Evolutionary conservation across 2,797 vertebrate genomes (phyloP).

Genomic region (Oreortyx pictus): DNA sequence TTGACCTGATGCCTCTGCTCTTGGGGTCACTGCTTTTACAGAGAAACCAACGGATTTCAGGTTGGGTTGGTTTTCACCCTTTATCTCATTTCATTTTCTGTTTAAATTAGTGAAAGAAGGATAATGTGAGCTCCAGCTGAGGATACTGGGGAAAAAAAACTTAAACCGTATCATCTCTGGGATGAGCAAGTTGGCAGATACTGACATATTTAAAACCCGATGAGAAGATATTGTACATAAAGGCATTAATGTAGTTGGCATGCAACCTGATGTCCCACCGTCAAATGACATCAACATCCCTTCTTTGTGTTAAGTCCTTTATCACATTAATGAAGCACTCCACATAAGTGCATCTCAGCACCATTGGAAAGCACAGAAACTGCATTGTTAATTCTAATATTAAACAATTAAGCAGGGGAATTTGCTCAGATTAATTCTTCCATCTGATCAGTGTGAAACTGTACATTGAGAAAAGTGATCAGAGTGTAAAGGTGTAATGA

Average conservation of each 20-base stretch:
- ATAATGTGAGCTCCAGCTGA: not conserved
- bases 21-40: not conserved
- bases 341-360: not conserved
- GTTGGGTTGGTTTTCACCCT: not conserved
- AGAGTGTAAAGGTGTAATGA: not conserved
- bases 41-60: not conserved
- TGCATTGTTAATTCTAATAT: not conserved
- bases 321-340: accelerated
- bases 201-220: not conserved
- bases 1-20: not conserved
- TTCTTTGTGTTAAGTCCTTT: not conserved
- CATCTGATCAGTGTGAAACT: not conserved
- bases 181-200: not conserved
- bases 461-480: not conserved
- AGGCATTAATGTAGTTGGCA: not conserved
- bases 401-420: not conserved
- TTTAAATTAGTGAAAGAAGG: not conserved
- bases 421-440: not conserved
- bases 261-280: not conserved
- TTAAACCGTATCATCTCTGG: not conserved
- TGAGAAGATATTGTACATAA: not conserved
- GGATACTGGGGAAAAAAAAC: accelerated
- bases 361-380: not conserved
- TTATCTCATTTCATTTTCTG: not conserved
- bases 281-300: not conserved